Evolutionary conservation across 2,113 vertebrate genomes (phyloP).

Genomic region (Malaclemys terrapin): DNA sequence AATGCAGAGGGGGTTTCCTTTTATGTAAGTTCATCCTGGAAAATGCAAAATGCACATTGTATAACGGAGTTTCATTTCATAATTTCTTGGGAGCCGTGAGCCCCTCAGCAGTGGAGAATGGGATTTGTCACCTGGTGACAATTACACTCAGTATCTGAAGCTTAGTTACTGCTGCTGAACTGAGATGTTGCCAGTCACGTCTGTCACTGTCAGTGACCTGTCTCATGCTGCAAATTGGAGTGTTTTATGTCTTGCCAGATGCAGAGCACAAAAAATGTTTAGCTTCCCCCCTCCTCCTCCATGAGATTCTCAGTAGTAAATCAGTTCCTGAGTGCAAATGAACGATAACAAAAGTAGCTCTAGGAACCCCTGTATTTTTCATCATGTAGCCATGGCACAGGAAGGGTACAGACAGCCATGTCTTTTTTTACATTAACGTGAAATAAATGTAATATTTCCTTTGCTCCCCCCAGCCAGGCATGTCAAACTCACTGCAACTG

Average conservation of each 20-base stretch:
- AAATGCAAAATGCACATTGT: conserved; percentile 41
- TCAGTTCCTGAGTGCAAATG: conserved; percentile 53
- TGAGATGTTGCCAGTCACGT: conserved; percentile 59
- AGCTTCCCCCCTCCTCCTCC: conserved; percentile 26
- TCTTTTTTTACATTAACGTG: conserved; percentile 10
- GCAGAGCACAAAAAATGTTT: conserved; percentile 36
- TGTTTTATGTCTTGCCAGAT: conserved; percentile 59
- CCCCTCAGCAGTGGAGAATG: neutral
- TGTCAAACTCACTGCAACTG: neutral
- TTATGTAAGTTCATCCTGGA: neutral
- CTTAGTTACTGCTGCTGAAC: conserved; percentile 37
- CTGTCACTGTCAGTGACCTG: conserved; percentile 52
- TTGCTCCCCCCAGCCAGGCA: neutral
- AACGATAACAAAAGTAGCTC: conserved; percentile 35
- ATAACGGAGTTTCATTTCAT: conserved; percentile 44
- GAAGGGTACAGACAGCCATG: neutral
- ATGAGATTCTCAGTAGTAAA: conserved; percentile 54
- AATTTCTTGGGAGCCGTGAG: conserved; percentile 38
- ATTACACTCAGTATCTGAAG: conserved; percentile 21
- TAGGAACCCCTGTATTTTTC: conserved; percentile 1
- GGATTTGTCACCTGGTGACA: conserved; percentile 43
- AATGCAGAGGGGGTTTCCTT: conserved; percentile 34
- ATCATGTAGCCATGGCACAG: neutral
- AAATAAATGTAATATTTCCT: conserved; percentile 9
- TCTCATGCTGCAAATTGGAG: conserved; percentile 52